Evolutionary conservation across 2,113 vertebrate genomes (phyloP), one percentile per base, ranked within the genome.

Genomic region (Channa argus): DNA sequence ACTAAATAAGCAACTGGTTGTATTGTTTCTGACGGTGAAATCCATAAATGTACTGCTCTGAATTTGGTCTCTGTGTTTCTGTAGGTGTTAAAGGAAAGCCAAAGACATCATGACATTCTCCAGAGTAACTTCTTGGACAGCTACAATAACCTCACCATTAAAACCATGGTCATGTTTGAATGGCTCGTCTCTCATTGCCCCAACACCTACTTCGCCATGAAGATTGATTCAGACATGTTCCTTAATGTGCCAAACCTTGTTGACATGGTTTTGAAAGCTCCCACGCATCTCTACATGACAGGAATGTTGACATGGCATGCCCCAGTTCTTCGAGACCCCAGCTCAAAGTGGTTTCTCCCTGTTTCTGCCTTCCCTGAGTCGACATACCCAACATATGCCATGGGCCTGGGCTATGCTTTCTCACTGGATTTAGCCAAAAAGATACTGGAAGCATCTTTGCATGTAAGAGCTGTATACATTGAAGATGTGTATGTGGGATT

Each of bases 91-190:
- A 6, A 80, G 49, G 95, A 96, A 70, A 92, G 87, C 49, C 8
- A 0, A 0, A 44, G 1, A 0, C 58, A 95, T 72, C 39, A 3
- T 0, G 95, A 96, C 6, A 60, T 95, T 0, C 37, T 96, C 11
- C 94, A 95, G 78, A 88, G 93, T 38, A 83, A 95, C 1, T 95
- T 96, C 46, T 0, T 89, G 10, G 94, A 96, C 80, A 92, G 80
- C 54, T 95, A 96, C 87, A 58, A 60, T 34, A 95, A 94, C 82
- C 88, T 94, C 5, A 94, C 94, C 3, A 24, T 95, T 4, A 94
- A 95, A 83, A 95, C 93, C 1, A 52, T 95, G 55, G 86, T 95
- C 76, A 95, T 94, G 3, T 14, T 96, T 15, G 87, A 95, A 58
- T 95, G 94, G 95, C 80, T 95, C 15, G 73, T 8, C 46, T 70